These are phyloP conservation scores for Scomber japonicus DNA, from an alignment of 2,113 vertebrate species.

Conservation along the genomic window DNA sequence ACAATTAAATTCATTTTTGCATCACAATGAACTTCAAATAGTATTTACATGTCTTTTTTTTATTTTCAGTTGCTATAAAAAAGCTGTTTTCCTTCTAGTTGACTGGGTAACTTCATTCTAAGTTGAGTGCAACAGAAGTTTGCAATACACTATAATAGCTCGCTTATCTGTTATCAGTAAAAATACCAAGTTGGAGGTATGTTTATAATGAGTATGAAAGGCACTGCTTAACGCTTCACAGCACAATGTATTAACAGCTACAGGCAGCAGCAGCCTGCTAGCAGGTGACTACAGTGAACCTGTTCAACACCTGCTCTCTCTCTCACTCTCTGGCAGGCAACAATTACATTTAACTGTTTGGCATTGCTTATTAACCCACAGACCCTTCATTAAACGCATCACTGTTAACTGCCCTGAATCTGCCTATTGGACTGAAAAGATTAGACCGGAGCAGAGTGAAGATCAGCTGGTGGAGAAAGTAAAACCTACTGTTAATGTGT, in stretches of 20 bases:
- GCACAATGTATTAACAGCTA: conserved; percentile 1
- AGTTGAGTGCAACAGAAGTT: not conserved
- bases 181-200: not conserved
- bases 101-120: not conserved
- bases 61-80: no score
- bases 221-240: not conserved
- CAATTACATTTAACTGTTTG: conserved; percentile 9
- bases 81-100: no score
- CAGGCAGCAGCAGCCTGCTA: conserved; percentile 9
- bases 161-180: not conserved
- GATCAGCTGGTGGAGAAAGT: conserved; percentile 11
- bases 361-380: not conserved
- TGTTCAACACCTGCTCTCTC: conserved; percentile 31
- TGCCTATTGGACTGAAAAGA: not conserved
- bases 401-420: conserved; percentile 22
- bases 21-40: not conserved
- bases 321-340: conserved; percentile 7
- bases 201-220: conserved; percentile 13
- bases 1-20: not conserved
- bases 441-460: not conserved
- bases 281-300: conserved; percentile 32
- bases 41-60: no score
- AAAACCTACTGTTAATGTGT: conserved; percentile 25
- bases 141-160: not conserved
- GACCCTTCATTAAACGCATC: conserved; percentile 15